Evolutionary conservation across 2,888 invertebrate genomes (phyloP).

Genomic region (Aspidiotus destructor): DNA sequence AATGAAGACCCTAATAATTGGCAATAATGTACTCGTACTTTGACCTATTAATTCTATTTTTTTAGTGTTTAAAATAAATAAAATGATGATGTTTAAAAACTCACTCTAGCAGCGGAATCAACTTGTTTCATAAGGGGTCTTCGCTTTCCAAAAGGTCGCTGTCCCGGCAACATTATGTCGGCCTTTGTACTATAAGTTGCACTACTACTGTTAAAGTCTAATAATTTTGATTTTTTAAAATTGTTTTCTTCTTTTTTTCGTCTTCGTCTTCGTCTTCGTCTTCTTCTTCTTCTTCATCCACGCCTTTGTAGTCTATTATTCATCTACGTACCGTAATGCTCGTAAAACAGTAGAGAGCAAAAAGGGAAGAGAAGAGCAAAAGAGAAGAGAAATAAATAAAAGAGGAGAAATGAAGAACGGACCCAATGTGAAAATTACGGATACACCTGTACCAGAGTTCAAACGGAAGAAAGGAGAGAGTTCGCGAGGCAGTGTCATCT

Average conservation of each 20-base stretch:
- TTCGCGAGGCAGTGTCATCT: too few species aligned
- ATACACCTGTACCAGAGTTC: too few species aligned
- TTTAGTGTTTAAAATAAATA: too few species aligned
- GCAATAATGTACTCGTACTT: too few species aligned
- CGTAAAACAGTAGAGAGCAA: neutral
- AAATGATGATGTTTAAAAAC: neutral
- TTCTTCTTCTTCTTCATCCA: neutral
- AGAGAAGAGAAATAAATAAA: neutral
- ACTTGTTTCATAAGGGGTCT: constrained; percentile 25
- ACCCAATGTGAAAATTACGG: too few species aligned
- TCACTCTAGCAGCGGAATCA: constrained; percentile 28
- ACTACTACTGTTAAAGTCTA: too few species aligned
- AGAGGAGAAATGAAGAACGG: neutral
- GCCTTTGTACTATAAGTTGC: too few species aligned
- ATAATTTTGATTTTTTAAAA: neutral
- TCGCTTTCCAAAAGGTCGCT: constrained; percentile 23
- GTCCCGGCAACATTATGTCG: constrained; percentile 20
- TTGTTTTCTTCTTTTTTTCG: constrained; percentile 7
- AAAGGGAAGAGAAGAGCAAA: neutral
- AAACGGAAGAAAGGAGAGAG: too few species aligned
- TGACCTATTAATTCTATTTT: too few species aligned
- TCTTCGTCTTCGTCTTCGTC: neutral
- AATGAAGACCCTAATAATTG: too few species aligned
- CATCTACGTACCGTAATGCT: too few species aligned
- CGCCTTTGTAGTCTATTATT: too few species aligned